Evolutionary conservation across 2,113 vertebrate species (phyloP).

Genomic region (Podiceps cristatus): DNA sequence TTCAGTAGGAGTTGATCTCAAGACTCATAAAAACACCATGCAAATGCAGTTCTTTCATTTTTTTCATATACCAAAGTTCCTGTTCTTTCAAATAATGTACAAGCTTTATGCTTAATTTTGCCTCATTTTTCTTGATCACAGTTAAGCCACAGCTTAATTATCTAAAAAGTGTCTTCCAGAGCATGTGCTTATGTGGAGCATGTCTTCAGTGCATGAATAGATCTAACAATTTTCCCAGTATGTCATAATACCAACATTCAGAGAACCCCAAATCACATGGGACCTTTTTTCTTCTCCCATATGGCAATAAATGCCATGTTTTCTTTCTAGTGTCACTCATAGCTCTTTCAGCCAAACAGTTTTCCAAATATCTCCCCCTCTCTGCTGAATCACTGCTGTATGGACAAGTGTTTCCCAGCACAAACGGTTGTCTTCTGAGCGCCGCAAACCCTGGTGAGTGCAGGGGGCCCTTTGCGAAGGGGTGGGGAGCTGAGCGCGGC

Average conservation of each 20-base stretch:
- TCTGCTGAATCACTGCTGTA: background rate
- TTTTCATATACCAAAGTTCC: background rate
- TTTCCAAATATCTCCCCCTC: background rate
- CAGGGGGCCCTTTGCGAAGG: background rate
- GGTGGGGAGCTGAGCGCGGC: accelerated
- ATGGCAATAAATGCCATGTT: background rate
- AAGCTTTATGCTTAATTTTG: background rate
- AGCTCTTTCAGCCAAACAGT: background rate
- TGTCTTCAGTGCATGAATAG: background rate
- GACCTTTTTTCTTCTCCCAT: background rate
- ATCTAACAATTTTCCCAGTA: background rate
- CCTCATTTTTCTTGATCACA: background rate
- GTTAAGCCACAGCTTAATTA: background rate
- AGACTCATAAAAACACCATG: background rate
- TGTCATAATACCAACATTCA: background rate
- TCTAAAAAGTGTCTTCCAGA: background rate
- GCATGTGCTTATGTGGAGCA: background rate
- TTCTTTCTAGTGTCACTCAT: background rate
- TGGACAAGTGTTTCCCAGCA: background rate
- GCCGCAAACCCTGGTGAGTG: accelerated
- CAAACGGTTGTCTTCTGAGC: accelerated
- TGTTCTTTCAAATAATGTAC: background rate
- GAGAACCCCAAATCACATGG: background rate
- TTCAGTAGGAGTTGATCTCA: background rate
- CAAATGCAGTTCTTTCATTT: background rate